Base-by-base conservation (phyloP, 2,888 invertebrate species). In the Drosophila lacicola region DNA sequence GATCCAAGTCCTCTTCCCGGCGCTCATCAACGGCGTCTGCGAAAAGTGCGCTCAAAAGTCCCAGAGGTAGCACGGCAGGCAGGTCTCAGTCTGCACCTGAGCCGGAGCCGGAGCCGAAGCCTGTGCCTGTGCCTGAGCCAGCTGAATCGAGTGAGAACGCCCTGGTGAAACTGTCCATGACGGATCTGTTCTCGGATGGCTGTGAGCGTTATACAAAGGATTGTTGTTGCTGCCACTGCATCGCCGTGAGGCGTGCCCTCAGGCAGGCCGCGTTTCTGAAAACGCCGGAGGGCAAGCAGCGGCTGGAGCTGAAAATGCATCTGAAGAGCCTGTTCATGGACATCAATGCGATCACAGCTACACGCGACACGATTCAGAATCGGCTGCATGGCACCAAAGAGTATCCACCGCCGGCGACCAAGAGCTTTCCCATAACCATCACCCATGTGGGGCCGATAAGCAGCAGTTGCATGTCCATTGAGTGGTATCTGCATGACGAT, bases 261-360 rank as follows among this genome's bases (percentile, higher is more conserved):
- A 56, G 45, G 14, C 61, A 47, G 5, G 76, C 51, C 0, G 50
- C 64, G 0, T 85, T 50, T 41, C 58, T 76, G 8, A 9, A 55
- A 1, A 64, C 89, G 0, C 70, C 75, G 1, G 73, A 81, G 45
- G 85, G 85, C 0, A 51, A 76, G 21, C 19, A 33, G 6, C 67
- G 67, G 0, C 33, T 63, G 4, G 33, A 78, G 44, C 19, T 80
- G 65, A 80, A 82, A 44, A 19, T 76, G 64, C 64, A 76, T 8
- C 21, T 88, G 37, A 80, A 80, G 37, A 74, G 68, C 53, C 55
- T 87, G 29, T 62, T 88, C 13, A 76, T 88, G 85, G 89, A 88
- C 29, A 61, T 87, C 9, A 67, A 61, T 41, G 78, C 82, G 0
- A 53, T 88, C 50, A 41, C 78, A 0, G 9, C 33, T 1, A 70